Percentiles rank a stretch among this genome's conserved stretches.
These are phyloP conservation scores for Alviniconcha marisindica DNA, from an alignment of 1,140 invertebrate genomes.

Conservation along the genomic window DNA sequence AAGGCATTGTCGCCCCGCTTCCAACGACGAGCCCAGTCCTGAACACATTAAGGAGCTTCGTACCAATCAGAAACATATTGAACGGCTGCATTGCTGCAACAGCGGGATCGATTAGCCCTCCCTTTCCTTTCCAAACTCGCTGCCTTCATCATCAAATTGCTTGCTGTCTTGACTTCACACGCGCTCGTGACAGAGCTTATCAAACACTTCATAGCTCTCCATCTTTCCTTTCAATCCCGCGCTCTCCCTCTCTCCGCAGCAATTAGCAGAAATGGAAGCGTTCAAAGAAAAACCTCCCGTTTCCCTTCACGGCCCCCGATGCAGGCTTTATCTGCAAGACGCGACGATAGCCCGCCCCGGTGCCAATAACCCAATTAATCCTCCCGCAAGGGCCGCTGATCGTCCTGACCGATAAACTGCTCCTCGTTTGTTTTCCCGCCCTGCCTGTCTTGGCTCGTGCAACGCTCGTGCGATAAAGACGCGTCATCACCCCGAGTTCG, in stretches of 20 bases:
- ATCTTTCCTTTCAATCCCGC: background rate
- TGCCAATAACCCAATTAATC: slow-evolving; percentile 37
- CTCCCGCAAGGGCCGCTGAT: slow-evolving; percentile 25
- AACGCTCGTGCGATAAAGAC: slow-evolving; percentile 30
- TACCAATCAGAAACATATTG: no score
- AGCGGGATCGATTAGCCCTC: no score
- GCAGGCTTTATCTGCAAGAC: slow-evolving; percentile 29
- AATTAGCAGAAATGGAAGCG: slow-evolving; percentile 40
- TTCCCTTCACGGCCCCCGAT: slow-evolving; percentile 12
- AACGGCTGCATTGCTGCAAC: no score
- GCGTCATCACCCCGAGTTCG: slow-evolving; percentile 27
- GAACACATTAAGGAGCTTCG: no score
- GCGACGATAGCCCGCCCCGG: background rate
- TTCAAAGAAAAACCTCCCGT: slow-evolving; percentile 18
- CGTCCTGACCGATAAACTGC: slow-evolving; percentile 25
- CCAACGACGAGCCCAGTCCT: no score
- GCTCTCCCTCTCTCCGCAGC: background rate
- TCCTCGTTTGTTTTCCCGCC: slow-evolving; percentile 34
- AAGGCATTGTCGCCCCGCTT: no score
- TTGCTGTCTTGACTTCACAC: background rate
- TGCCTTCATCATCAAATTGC: slow-evolving; percentile 5
- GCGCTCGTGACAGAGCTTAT: background rate
- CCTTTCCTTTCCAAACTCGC: no score
- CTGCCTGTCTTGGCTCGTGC: slow-evolving; percentile 39
- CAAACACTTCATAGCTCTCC: slow-evolving; percentile 8